Conservation (phyloP, 2,888 invertebrate genomes). For the Helicoverpa assulta region DNA sequence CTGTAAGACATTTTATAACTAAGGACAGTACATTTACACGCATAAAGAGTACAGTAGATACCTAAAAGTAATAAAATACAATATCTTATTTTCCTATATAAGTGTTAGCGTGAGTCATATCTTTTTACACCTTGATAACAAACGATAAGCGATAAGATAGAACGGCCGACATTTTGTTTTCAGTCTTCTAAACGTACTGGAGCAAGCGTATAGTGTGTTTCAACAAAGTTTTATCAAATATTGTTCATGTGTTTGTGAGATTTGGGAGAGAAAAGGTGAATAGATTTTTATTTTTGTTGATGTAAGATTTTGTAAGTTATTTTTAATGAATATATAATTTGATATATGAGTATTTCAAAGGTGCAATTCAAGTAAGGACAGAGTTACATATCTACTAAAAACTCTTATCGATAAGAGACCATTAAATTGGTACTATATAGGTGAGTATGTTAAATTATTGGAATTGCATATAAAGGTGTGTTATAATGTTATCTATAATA, state of each 20-base stretch:
- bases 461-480: no score
- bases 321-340: not conserved
- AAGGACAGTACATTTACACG: no score
- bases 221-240: slow-evolving; percentile 14
- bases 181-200: slow-evolving; percentile 20
- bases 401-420: no score
- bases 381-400: no score
- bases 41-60: not conserved
- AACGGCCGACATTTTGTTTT: slow-evolving; percentile 51
- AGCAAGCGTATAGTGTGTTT: slow-evolving; percentile 25
- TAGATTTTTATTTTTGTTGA: slow-evolving; percentile 1
- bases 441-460: no score
- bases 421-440: no score
- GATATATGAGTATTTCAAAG: no score
- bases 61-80: not conserved
- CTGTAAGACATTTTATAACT: no score
- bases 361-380: no score
- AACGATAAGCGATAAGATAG: slow-evolving; percentile 42
- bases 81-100: not conserved
- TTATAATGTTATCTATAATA: no score
- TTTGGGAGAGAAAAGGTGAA: slow-evolving; percentile 35
- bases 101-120: slow-evolving; percentile 31
- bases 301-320: not conserved
- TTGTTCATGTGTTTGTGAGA: slow-evolving; percentile 41
- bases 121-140: slow-evolving; percentile 27